A percentile compares a stretch with the other conserved stretches of the same genome.
Evolutionary conservation across 1,140 invertebrate genomes (phyloP).

Genomic region (Epicauta chinensis): DNA sequence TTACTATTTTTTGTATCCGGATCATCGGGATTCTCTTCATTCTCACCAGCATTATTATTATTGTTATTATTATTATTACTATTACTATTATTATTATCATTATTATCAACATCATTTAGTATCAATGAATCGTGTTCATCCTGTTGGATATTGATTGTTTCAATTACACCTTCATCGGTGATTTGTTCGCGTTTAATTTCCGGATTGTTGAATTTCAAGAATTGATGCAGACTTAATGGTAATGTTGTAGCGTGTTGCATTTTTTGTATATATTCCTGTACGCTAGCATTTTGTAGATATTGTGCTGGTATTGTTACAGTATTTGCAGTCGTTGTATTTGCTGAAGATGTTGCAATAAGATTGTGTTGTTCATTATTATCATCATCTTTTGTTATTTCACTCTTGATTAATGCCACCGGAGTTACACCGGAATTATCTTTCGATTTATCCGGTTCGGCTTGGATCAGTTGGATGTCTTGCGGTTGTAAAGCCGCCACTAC

Average conservation of each 20-base stretch:
- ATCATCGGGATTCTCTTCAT: conserved; percentile 28
- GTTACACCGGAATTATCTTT: conserved; percentile 33
- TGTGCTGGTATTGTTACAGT: conserved; percentile 35
- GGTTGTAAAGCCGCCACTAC: conserved; percentile 58
- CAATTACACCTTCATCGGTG: conserved; percentile 36
- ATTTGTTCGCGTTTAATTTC: conserved; percentile 47
- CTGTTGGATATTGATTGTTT: conserved; percentile 22
- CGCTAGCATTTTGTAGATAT: conserved; percentile 42
- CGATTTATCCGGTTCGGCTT: conserved; percentile 25
- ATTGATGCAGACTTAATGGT: conserved; percentile 49
- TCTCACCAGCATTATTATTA: conserved; percentile 3
- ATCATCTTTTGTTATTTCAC: conserved; percentile 41
- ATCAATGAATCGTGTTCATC: not conserved
- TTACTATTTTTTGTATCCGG: conserved; percentile 49
- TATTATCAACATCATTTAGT: conserved; percentile 8
- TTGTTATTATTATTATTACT: too few relatives aligned
- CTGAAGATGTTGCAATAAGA: conserved; percentile 19
- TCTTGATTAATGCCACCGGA: conserved; percentile 50
- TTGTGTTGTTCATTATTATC: conserved; percentile 15
- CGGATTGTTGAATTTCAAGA: conserved; percentile 54
- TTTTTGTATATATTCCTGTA: conserved; percentile 45
- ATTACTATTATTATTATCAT: too few relatives aligned
- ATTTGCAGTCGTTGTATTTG: conserved; percentile 14
- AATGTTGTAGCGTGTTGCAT: conserved; percentile 39
- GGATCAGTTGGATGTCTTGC: conserved; percentile 55